A percentile compares a stretch with the other conserved stretches of the same genome.
Conservation (phyloP, 1,140 invertebrate genomes). For the Galendromus occidentalis region DNA sequence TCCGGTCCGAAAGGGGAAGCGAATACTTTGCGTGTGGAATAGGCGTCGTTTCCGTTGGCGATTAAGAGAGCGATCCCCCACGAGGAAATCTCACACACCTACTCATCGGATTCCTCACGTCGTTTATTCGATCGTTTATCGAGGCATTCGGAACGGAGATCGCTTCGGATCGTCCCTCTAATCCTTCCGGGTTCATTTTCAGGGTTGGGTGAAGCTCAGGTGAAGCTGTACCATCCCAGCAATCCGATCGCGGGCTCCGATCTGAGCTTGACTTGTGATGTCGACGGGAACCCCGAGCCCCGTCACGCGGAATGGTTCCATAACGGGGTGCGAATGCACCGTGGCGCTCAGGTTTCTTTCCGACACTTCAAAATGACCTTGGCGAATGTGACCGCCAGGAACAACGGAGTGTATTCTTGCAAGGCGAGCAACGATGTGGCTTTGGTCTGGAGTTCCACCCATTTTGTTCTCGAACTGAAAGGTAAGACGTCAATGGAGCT, state of each 20-base stretch:
- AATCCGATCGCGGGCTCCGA: conserved; percentile 36
- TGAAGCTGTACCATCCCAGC: background rate
- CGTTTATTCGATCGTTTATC: too few relatives aligned
- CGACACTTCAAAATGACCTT: conserved; percentile 40
- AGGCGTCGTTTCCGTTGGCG: too few relatives aligned
- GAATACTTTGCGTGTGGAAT: too few relatives aligned
- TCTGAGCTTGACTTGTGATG: conserved; percentile 46
- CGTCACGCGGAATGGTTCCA: conserved; percentile 48
- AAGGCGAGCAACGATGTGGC: conserved; percentile 42
- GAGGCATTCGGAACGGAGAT: too few relatives aligned
- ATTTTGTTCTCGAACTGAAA: conserved; percentile 35
- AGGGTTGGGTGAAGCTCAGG: background rate
- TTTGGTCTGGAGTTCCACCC: conserved; percentile 33
- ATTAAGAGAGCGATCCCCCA: too few relatives aligned
- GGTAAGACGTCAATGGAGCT: conserved; percentile 29
- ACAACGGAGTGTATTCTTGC: conserved; percentile 51
- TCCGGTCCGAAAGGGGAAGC: too few relatives aligned
- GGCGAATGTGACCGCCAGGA: conserved; percentile 28
- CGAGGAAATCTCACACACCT: too few relatives aligned
- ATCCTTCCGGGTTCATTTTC: background rate
- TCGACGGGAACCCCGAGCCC: conserved; percentile 48
- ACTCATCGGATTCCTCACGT: too few relatives aligned
- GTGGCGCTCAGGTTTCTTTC: conserved; percentile 37
- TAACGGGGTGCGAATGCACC: conserved; percentile 40
- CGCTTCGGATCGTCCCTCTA: too few relatives aligned